Conservation (phyloP, 2,888 invertebrate genomes). For the Synanthedon myopaeformis region DNA sequence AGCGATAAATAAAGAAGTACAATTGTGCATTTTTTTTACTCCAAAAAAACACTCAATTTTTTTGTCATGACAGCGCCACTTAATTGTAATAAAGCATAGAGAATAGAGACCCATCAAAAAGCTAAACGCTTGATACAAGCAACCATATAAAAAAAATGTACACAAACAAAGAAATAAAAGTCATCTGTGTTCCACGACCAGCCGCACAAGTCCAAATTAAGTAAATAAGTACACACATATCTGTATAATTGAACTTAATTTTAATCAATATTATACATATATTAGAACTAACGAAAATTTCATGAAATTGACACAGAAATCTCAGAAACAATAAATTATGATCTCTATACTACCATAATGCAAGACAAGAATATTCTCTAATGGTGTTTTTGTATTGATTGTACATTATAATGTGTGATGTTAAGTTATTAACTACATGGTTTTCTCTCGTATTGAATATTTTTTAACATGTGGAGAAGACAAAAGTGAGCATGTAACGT, state of each 20-base stretch:
- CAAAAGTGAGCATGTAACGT: no score
- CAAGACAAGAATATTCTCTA: conserved; percentile 61
- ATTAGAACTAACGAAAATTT: conserved; percentile 24
- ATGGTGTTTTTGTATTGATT: conserved; percentile 38
- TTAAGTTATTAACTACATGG: not conserved
- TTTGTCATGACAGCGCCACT: no score
- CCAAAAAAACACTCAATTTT: no score
- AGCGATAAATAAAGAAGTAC: no score
- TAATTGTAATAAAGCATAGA: no score
- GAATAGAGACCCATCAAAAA: not conserved
- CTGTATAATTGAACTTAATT: conserved; percentile 2
- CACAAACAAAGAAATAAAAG: conserved; percentile 8
- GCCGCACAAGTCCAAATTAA: conserved; percentile 1
- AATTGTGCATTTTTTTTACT: no score
- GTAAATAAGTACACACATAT: not conserved
- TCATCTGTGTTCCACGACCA: conserved; percentile 12
- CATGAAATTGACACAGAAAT: conserved; percentile 43
- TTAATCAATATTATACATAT: conserved; percentile 11
- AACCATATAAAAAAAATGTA: conserved; percentile 4
- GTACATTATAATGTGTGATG: conserved; percentile 36
- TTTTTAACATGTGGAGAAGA: no score
- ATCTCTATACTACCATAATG: conserved; percentile 33
- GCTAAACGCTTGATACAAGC: conserved; percentile 16
- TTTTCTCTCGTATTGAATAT: no score
- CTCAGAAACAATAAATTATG: conserved; percentile 24